Evolutionary conservation across 1,140 invertebrate species (phyloP), one percentile per base, ranked within the genome.

Genomic region (Mycetomoellerius zeteki): DNA sequence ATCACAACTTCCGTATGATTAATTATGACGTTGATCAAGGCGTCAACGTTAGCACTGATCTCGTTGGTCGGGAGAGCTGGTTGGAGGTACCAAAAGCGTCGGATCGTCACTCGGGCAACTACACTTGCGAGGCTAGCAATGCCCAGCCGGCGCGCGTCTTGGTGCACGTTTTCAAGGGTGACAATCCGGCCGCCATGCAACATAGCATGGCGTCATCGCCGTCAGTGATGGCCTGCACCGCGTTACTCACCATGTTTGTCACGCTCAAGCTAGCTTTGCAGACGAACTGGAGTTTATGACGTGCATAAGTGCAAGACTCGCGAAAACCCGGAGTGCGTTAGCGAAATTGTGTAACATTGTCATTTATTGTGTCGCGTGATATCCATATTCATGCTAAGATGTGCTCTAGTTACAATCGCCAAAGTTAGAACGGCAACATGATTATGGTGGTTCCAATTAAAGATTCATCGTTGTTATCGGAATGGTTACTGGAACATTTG

Each of bases 1-100:
- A 98, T 95, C 98, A 98, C 94, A 98, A 98, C 93, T 97, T 97
- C 91, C 96, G 97, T 81, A 98, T 98, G 98, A 98, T 98, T 93
- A 98, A 98, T 95, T 98, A 98, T 94, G 98, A 98, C 94, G 96
- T 97, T 76, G 97, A 98, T 96, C 96, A 97, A 76, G 98, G 98
- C 52, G 97, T 98, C 89, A 98, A 98, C 92, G 98, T 98, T 19
- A 98, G 97, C 62, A 97, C 97, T 3, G 97, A 98, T 86, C 94
- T 96, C 62, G 85, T 91, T 7, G 95, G 94, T 10, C 96, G 96
- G 67, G 96, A 96, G 69, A 97, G 96, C 86, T 96, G 96, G 86
- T 95, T 98, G 77, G 96, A 96, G 75, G 97, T 98, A 82, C 96
- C 96, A 50, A 96, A 95, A 86, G 97, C 97, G 21, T 96, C 96